Evolutionary conservation across 2,888 invertebrate genomes (phyloP).

Genomic region (Tenodera sinensis): DNA sequence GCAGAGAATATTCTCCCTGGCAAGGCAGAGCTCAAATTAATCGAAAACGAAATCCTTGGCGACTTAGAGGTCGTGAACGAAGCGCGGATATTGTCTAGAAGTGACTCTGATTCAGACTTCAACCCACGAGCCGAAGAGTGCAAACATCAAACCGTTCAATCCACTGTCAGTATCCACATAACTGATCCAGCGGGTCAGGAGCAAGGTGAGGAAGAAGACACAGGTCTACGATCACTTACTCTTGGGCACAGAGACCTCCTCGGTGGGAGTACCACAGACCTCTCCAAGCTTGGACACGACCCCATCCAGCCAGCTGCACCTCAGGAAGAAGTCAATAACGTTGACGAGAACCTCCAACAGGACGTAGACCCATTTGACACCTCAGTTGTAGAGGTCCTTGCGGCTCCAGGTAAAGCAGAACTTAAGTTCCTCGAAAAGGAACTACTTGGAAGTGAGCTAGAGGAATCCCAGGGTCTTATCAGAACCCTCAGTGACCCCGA

Average conservation of each 20-base stretch:
- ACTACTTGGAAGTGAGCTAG: slow-evolving; percentile 51
- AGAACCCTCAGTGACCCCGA: slow-evolving; percentile 64
- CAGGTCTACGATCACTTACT: slow-evolving; percentile 47
- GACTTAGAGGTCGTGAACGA: slow-evolving; percentile 32
- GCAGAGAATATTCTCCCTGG: slow-evolving; percentile 71
- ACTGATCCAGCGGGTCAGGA: slow-evolving; percentile 59
- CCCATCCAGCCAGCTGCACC: slow-evolving; percentile 58
- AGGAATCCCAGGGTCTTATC: slow-evolving; percentile 38
- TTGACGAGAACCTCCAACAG: slow-evolving; percentile 44
- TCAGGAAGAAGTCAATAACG: slow-evolving; percentile 31
- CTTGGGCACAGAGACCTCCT: slow-evolving; percentile 61
- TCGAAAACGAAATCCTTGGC: slow-evolving; percentile 56
- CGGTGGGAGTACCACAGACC: slow-evolving; percentile 72
- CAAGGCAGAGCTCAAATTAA: slow-evolving; percentile 56
- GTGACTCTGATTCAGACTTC: slow-evolving; percentile 53
- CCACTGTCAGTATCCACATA: slow-evolving; percentile 56
- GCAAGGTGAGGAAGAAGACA: slow-evolving; percentile 43
- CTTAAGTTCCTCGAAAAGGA: slow-evolving; percentile 75
- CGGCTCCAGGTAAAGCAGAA: slow-evolving; percentile 75
- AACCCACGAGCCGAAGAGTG: slow-evolving; percentile 59
- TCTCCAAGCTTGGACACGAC: slow-evolving; percentile 63
- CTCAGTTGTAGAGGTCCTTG: slow-evolving; percentile 65
- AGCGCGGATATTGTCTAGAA: slow-evolving; percentile 26
- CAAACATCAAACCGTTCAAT: slow-evolving; percentile 48
- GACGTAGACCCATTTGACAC: slow-evolving; percentile 81